phyloP scores from a whole-genome alignment of 2,888 invertebrate species.

The Idaea dimidiata region DNA sequence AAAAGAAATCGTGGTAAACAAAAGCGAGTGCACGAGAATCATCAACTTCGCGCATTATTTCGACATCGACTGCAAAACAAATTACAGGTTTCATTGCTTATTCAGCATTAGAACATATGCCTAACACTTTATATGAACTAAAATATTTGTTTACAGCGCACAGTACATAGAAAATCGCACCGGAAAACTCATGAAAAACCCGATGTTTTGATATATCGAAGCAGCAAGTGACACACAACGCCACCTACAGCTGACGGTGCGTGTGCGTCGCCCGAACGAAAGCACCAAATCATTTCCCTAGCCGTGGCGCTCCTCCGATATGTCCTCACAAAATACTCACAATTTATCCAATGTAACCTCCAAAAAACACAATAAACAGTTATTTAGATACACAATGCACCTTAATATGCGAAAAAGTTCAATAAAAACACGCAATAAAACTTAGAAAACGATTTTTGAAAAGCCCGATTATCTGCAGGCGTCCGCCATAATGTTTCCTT shows the following conservation, averaged over 20 bases:
- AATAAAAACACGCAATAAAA: slow-evolving; percentile 79
- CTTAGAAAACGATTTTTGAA: slow-evolving; percentile 82
- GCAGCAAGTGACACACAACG: slow-evolving; percentile 71
- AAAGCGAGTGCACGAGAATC: slow-evolving; percentile 53
- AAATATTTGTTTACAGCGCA: slow-evolving; percentile 52
- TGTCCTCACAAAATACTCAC: slow-evolving; percentile 80
- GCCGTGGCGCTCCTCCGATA: slow-evolving; percentile 80
- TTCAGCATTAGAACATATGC: slow-evolving; percentile 32
- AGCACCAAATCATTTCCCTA: slow-evolving; percentile 82
- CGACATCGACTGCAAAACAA: slow-evolving; percentile 43
- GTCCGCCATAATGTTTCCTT: slow-evolving; percentile 82
- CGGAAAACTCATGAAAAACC: slow-evolving; percentile 80
- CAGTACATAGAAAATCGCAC: slow-evolving; percentile 64
- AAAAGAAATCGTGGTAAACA: slow-evolving; percentile 63
- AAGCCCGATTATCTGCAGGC: slow-evolving; percentile 80
- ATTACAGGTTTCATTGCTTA: slow-evolving; percentile 26
- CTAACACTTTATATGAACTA: slow-evolving; percentile 32
- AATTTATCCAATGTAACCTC: slow-evolving; percentile 70
- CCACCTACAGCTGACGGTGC: slow-evolving; percentile 81
- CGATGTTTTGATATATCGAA: slow-evolving; percentile 70
- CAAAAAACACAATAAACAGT: slow-evolving; percentile 78
- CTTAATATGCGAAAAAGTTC: slow-evolving; percentile 81
- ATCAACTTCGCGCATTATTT: slow-evolving; percentile 68
- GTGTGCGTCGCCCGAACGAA: slow-evolving; percentile 79
- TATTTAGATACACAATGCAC: slow-evolving; percentile 74